Evolutionary conservation across 1,140 invertebrate genomes (phyloP).

Genomic region (Scylla paramamosain): DNA sequence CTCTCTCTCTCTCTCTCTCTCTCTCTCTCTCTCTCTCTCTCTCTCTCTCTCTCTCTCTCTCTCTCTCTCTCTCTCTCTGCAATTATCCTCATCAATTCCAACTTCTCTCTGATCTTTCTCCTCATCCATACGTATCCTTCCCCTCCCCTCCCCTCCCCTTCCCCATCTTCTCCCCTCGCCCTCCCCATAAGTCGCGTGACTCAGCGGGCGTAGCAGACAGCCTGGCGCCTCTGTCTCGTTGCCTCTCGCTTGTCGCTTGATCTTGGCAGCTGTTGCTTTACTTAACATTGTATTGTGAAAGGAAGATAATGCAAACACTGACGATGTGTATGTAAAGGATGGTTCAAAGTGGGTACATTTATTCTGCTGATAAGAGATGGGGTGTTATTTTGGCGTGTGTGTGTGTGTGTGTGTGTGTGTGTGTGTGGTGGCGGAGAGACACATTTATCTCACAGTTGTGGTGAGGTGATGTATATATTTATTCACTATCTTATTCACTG

Average conservation of each 20-base stretch:
- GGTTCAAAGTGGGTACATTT: no score
- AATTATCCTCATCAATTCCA: no score
- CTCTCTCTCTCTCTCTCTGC: conserved; percentile 26
- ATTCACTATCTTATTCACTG: no score
- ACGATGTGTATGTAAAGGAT: no score
- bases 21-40: no score
- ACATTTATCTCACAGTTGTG: neutral
- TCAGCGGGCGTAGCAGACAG: conserved; percentile 32
- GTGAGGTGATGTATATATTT: neutral
- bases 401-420: neutral
- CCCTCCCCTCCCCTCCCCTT: neutral
- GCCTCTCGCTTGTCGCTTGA: neutral
- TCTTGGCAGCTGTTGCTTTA: neutral
- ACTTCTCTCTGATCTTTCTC: no score
- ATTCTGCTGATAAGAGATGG: no score
- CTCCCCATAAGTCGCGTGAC: neutral
- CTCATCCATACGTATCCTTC: neutral
- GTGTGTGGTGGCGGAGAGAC: neutral
- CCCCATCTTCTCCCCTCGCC: neutral
- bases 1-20: no score
- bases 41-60: conserved; percentile 7
- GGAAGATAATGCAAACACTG: no score
- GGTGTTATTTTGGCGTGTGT: no score
- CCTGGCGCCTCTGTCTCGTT: neutral
- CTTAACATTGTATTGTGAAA: no score